Percentiles rank a stretch among this genome's conserved stretches.
phyloP scores from a whole-genome alignment of 92 coral and sea anemone species.

The Ricordea florida region DNA sequence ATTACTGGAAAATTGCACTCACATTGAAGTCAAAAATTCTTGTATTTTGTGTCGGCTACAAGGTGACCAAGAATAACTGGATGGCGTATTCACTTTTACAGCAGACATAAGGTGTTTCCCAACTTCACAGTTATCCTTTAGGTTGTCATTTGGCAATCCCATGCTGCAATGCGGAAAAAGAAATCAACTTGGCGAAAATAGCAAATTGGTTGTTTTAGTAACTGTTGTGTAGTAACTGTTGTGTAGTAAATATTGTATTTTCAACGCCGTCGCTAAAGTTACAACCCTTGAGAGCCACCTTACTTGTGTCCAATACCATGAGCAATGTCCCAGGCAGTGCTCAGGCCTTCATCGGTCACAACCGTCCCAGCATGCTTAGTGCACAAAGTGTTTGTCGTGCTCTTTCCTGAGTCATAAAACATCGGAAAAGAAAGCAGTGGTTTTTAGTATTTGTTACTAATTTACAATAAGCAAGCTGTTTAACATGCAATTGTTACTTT shows the following conservation, averaged over 20 bases:
- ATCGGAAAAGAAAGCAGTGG: neutral
- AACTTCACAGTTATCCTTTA: constrained; percentile 22
- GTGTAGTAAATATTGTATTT: neutral
- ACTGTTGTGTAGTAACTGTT: neutral
- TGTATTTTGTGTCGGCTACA: constrained; percentile 46
- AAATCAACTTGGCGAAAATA: neutral
- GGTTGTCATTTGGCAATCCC: constrained; percentile 61
- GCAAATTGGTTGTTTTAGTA: neutral
- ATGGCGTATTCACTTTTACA: constrained; percentile 9
- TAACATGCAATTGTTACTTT: neutral
- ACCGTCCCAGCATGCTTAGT: neutral
- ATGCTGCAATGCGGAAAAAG: constrained; percentile 3
- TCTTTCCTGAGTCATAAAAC: neutral
- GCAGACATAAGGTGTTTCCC: constrained; percentile 51
- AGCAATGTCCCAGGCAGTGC: neutral
- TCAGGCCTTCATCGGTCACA: neutral
- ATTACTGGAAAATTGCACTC: too few species aligned
- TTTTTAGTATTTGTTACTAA: neutral
- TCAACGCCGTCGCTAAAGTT: neutral
- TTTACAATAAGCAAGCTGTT: neutral
- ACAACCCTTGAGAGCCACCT: neutral
- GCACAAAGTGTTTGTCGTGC: neutral
- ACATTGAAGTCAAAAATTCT: constrained; percentile 8
- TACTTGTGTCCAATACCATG: constrained; percentile 15
- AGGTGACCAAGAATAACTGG: constrained; percentile 60